Evolutionary conservation across 2,888 invertebrate species (phyloP), one percentile per base, ranked within the genome.

Genomic region (Fragum sueziense): DNA sequence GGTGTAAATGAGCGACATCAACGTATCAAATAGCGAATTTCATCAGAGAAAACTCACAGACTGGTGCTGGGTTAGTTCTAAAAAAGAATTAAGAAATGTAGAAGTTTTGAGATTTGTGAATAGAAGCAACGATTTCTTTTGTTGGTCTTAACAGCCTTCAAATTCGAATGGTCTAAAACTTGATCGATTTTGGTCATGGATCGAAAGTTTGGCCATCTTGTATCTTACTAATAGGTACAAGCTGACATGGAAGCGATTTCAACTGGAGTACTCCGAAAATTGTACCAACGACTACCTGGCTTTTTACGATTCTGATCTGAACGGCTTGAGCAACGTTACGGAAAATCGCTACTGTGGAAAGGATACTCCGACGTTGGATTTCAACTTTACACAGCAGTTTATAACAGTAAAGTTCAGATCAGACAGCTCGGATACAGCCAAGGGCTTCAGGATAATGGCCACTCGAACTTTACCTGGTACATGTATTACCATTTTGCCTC

Each of bases 401-500:
- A 27, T 84, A 11, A 82, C 84, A 0, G 14, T 87, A 0, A 75
- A 76, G 47, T 87, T 85, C 57, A 71, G 79, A 22, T 81, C 85
- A 2, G 85, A 87, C 54, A 77, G 79, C 1, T 65, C 71, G 1
- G 77, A 62, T 1, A 70, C 61, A 11, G 72, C 74, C 37, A 77
- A 78, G 4, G 87, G 87, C 0, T 87, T 80, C 61, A 52, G 79
- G 22, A 68, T 85, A n/a, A 71, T 83, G 70, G 87, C 85, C 20
- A 83, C 83, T 11, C 70, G 87, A 52, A 81, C 82, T n/a, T 70
- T 85, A 37, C 83, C 87, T 27, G 70, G 85, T 87, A 74, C n/a
- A n/a, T n/a, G n/a, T n/a, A n/a, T n/a, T n/a, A n/a, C n/a, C n/a
- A n/a, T n/a, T n/a, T n/a, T n/a, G n/a, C n/a, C n/a, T n/a, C n/a